Percentiles rank a stretch among this genome's conserved stretches.
These are phyloP conservation scores for Meta bourneti DNA, from an alignment of 2,888 invertebrate species.

Conservation along the genomic window DNA sequence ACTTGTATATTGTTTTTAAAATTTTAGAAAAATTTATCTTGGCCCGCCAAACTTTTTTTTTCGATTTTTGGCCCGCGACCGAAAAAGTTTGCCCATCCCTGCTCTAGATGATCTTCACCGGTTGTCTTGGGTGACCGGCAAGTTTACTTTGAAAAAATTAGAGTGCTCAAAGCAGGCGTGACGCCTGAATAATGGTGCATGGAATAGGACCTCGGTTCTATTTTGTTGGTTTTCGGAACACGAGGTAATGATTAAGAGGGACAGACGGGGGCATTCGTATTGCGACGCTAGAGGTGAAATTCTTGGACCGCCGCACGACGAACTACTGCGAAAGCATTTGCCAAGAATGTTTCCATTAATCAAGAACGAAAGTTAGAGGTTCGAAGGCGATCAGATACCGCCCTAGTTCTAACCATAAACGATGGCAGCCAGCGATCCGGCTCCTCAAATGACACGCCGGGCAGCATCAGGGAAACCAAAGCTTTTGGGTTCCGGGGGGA, in stretches of 20 bases:
- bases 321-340: conserved; percentile 86
- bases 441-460: no score
- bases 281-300: conserved; percentile 86
- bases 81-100: no score
- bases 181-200: conserved; percentile 68
- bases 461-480: no score
- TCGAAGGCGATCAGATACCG: conserved; percentile 80
- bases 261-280: conserved; percentile 84
- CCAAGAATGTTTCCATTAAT: conserved; percentile 87
- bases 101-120: conserved; percentile 68
- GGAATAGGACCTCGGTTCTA: conserved; percentile 70
- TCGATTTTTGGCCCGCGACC: no score
- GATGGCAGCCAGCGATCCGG: no score
- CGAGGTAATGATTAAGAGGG: conserved; percentile 74
- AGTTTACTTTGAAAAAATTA: conserved; percentile 67
- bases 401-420: no score
- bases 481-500: no score
- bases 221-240: conserved; percentile 73
- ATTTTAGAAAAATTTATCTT: no score
- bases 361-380: conserved; percentile 86
- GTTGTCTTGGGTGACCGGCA: conserved; percentile 65
- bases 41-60: no score
- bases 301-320: conserved; percentile 85
- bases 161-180: conserved; percentile 66
- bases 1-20: no score